Percentiles rank a stretch among this genome's conserved stretches.
phyloP scores from a whole-genome alignment of 2,797 vertebrate genomes.

The Esox lucius region DNA sequence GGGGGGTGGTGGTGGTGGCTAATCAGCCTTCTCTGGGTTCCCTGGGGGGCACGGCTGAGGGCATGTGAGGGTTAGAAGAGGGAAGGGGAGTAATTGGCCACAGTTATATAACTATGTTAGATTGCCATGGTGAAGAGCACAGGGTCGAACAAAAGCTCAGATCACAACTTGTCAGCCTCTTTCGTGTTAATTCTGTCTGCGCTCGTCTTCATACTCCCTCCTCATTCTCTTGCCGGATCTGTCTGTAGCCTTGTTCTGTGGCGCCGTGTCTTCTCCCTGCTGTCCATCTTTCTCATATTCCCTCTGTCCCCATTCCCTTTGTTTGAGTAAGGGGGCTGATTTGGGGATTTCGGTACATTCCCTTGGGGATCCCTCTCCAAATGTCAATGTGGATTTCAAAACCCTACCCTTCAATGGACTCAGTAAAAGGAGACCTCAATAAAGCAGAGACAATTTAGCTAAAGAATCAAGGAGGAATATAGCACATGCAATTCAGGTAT shows the following conservation, averaged over 20 bases:
- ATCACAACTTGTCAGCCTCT: not conserved
- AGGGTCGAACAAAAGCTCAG: not conserved
- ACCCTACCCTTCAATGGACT: not conserved
- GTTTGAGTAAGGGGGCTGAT: not conserved
- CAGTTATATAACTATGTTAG: not conserved
- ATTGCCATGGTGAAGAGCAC: not conserved
- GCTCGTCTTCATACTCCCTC: not conserved
- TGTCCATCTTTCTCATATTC: not conserved
- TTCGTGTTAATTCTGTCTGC: not conserved
- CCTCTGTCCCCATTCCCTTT: not conserved
- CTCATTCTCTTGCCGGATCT: not conserved
- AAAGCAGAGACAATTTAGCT: not conserved
- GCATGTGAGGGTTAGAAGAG: not conserved
- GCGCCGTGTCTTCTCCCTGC: not conserved
- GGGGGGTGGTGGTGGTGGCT: not conserved
- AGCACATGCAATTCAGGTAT: slow-evolving; percentile 42
- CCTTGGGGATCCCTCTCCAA: not conserved
- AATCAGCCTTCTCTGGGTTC: too few relatives aligned
- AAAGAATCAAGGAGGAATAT: not conserved
- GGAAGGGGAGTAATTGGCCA: not conserved
- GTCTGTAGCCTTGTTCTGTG: not conserved
- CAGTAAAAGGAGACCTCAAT: not conserved
- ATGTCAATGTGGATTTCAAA: not conserved
- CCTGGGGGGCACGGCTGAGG: not conserved
- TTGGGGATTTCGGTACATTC: not conserved